Base-by-base conservation (phyloP, 1,140 invertebrate genomes). In the Macrosteles quadrilineatus region DNA sequence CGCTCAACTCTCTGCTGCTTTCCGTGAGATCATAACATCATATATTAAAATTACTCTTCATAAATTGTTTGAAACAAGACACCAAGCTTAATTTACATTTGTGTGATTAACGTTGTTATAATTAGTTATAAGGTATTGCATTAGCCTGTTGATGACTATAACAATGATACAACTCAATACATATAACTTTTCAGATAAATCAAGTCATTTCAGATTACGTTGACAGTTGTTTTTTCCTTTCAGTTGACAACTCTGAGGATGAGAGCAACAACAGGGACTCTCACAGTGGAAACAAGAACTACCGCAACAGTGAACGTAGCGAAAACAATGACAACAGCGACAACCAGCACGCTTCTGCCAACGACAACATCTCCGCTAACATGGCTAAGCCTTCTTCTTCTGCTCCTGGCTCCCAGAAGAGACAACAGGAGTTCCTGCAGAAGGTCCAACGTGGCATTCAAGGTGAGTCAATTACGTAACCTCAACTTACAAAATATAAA, bases 391-490 rank as follows among this genome's bases (percentile, higher is more conserved):
- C 77, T 17, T 71, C 72, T 1, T 77, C 80, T 57, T 75, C 75
- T 9, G 47, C 75, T 19, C 74, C 78, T 0, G 79, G 83, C 74
- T 83, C 81, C 59, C 55, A 76, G 31, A 59, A 74, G 25, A 82
- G 87, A 43, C 82, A 81, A 43, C 67, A 84, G 29, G 76, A 87
- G 71, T 76, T 88, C 27, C 68, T 84, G 1, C 76, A 83, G 65
- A 82, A 82, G 47, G 83, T 80, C 25, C 75, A 77, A 4, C 72
- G 81, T 57, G 84, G 83, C 50, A 85, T 89, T 29, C 50, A 70
- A 75, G 73, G 72, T 50, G 80, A 63, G 59, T 6, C 27, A 27
- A n/a, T n/a, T n/a, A n/a, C n/a, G n/a, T n/a, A n/a, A n/a, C n/a
- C n/a, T n/a, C n/a, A n/a, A n/a, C n/a, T n/a, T n/a, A n/a, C n/a